phyloP scores from a whole-genome alignment of 2,797 vertebrate species.

The Rhynchotus rufescens region DNA sequence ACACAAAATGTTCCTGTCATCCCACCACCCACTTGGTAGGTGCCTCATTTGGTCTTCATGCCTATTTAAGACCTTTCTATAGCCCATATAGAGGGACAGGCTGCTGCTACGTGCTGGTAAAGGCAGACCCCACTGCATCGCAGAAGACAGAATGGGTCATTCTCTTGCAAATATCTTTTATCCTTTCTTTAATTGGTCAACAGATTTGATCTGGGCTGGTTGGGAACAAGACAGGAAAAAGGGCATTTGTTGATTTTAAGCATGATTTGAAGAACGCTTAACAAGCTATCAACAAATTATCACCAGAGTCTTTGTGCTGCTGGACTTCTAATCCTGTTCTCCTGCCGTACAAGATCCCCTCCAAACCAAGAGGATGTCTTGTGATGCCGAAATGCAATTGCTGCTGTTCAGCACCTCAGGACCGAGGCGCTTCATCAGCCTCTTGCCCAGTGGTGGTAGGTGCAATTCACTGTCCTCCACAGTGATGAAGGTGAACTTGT shows the following conservation, averaged over 20 bases:
- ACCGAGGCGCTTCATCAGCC: not conserved
- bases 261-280: not conserved
- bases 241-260: not conserved
- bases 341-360: not conserved
- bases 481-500: slow-evolving; percentile 51
- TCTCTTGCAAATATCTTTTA: slow-evolving; percentile 8
- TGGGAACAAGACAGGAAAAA: not conserved
- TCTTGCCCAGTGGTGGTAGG: not conserved
- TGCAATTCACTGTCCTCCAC: slow-evolving; percentile 7
- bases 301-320: not conserved
- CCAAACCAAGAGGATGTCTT: not conserved
- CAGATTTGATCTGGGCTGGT: slow-evolving; percentile 7
- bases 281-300: not conserved
- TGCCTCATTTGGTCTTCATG: not conserved
- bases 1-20: not conserved
- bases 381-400: not conserved
- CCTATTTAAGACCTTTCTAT: not conserved
- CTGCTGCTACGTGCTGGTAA: not conserved
- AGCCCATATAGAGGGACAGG: not conserved
- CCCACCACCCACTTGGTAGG: not conserved
- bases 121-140: not conserved
- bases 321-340: not conserved
- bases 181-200: slow-evolving; percentile 15
- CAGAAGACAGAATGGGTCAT: not conserved
- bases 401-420: not conserved